Conservation (phyloP, 2,888 invertebrate species). For the Nymphalis c-album region DNA sequence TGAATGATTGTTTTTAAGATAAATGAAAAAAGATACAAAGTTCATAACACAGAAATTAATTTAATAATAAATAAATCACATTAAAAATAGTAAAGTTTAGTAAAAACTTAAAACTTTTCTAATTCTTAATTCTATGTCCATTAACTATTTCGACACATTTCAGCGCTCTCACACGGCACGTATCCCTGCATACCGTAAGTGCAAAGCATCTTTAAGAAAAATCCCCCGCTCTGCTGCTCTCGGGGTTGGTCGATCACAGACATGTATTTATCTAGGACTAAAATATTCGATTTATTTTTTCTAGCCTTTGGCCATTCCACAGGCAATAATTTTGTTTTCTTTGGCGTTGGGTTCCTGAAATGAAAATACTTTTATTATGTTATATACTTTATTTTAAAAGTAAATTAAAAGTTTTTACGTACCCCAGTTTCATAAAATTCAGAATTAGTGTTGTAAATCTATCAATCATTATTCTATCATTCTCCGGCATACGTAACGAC, state of each 20-base stretch:
- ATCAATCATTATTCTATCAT: constrained; percentile 59
- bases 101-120: too few relatives aligned
- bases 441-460: constrained; percentile 62
- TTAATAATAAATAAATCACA: too few relatives aligned
- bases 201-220: constrained; percentile 59
- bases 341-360: constrained; percentile 67
- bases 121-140: too few relatives aligned
- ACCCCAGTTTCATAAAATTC: constrained; percentile 72
- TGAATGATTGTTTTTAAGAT: too few relatives aligned
- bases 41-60: too few relatives aligned
- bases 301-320: constrained; percentile 55
- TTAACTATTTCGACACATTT: constrained; percentile 42
- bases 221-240: constrained; percentile 44
- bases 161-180: constrained; percentile 62
- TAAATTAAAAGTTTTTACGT: constrained; percentile 34
- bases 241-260: constrained; percentile 45
- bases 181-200: constrained; percentile 60
- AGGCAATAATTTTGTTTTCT: constrained; percentile 49
- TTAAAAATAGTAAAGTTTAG: too few relatives aligned
- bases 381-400: not conserved
- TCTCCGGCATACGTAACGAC: constrained; percentile 45
- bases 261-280: constrained; percentile 52
- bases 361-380: not conserved
- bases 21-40: too few relatives aligned
- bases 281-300: constrained; percentile 49